Evolutionary conservation across 2,797 vertebrate species (phyloP), one percentile per base, ranked within the genome.

Genomic region (Schizopygopsis malacanthus): DNA sequence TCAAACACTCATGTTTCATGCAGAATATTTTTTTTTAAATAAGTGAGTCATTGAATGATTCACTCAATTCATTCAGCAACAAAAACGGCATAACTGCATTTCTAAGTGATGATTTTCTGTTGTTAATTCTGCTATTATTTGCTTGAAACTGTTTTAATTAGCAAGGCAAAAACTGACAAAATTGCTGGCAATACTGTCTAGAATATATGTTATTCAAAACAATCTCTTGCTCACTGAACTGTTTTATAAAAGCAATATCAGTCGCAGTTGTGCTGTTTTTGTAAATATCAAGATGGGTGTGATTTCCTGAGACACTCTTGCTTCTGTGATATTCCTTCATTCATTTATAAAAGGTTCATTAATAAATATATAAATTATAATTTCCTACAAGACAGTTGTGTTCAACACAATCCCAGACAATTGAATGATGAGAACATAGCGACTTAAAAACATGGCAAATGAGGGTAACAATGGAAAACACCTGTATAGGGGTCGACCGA

Each of bases 21-120:
- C 7, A 41, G 7, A 43, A 28, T 28, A 1, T 2, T 13, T 20
- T 50, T 56, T 12, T 41, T 13, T 41, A 78, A 4, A 7, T 59
- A 39, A 61, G 54, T 59, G 33, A 77, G 56, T 56, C 73, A 77
- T 4, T 77, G 50, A 43, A 78, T 41, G 11, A 43, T 61, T 79
- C 37, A 78, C 54, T 59, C 47, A 76, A 39, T 77, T 56, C 5
- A 54, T 54, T 39, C 50, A 77, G 15, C 72, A 76, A 12, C 4
- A 6, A 50, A 43, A 22, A 33, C 2, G 8, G 16, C 45, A 75
- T 50, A 50, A 54, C 28, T 12, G 28, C 54, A 18, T 52, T 25
- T 76, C 18, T 39, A 39, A 20, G 18, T 77, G 75, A 54, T 0
- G 2, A 4, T 75, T 43, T 75, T 45, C 72, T 11, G n/a, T 37